Percentiles rank a stretch among this genome's conserved stretches.
Conservation (phyloP, 2,113 vertebrate species). For the Prionailurus bengalensis region DNA sequence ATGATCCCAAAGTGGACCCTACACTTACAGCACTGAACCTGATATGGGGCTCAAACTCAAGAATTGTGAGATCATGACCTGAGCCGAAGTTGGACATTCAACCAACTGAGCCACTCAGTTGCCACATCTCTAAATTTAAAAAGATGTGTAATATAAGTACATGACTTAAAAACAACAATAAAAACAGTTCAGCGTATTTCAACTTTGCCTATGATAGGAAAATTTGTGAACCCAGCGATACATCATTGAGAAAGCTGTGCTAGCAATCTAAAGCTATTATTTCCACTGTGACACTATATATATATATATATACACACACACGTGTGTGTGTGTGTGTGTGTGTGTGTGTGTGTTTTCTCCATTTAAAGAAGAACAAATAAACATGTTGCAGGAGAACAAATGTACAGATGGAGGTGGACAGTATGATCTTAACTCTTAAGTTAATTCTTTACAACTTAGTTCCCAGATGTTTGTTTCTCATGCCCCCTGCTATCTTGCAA, state of each 20-base stretch:
- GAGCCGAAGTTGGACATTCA: too few relatives aligned
- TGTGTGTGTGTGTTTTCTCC: neutral
- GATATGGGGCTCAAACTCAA: too few relatives aligned
- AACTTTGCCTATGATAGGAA: neutral
- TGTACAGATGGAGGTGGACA: slow-evolving; percentile 9
- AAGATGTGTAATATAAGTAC: neutral
- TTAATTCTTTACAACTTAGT: neutral
- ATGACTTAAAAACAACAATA: neutral
- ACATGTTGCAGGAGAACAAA: neutral
- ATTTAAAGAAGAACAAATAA: neutral
- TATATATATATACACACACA: too few relatives aligned
- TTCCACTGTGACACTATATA: neutral
- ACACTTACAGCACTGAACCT: too few relatives aligned
- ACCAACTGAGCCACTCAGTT: too few relatives aligned
- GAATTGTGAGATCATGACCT: too few relatives aligned
- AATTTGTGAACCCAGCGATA: neutral
- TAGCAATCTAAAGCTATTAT: neutral
- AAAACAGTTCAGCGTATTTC: neutral
- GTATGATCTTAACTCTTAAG: slow-evolving; percentile 11
- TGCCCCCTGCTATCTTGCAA: slow-evolving; percentile 6
- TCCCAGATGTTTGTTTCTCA: slow-evolving; percentile 53
- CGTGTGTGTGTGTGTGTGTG: too few relatives aligned
- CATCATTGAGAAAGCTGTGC: fast-evolving
- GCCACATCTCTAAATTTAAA: neutral
- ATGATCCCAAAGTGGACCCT: too few relatives aligned